Base-by-base conservation (phyloP, 2,113 vertebrate genomes). In the Eurypyga helias region DNA sequence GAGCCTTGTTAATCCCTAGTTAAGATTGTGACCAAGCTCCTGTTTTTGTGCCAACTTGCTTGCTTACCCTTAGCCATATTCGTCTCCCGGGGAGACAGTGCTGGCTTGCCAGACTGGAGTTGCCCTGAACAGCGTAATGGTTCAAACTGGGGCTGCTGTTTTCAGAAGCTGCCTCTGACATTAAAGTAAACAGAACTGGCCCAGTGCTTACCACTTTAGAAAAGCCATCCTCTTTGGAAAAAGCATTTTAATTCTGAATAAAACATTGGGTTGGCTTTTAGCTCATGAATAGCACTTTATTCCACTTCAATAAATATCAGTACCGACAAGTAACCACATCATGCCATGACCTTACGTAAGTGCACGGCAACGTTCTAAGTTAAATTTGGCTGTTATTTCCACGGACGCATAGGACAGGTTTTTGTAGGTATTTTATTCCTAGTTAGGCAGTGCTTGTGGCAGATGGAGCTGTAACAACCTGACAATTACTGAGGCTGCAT, bases 181-280 rank as follows among this genome's bases (percentile, higher is more conserved):
- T 91, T 69, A 94, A 80, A 67, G 1, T 29, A 64, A 94, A 38
- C 9, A 77, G 76, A 94, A 49, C 4, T 88, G 34, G 48, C 82
- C 60, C 34, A 67, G 48, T 78, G 55, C 76, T 95, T 66, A 83
- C 36, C 33, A 25, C 60, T 93, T 92, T 60, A 72, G 85, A 89
- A 91, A 83, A 94, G 46, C 49, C 62, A 83, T 85, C 71, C 58
- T 90, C 75, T 83, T 90, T 90, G 67, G 67, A 92, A 93, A 94
- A 88, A 90, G 46, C 82, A 88, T 95, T 96, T 95, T 83, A 73
- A 90, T 94, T 93, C 88, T 94, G 89, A 96, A 95, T 96, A 95
- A 95, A 96, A 93, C 88, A 96, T 91, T 84, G 92, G 55, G 38
- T 78, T 95, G 85, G 48, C 92, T 94, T 96, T 94, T 96, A 93